Conservation (phyloP, 2,113 vertebrate species). For the Notarius lentiginosus region DNA sequence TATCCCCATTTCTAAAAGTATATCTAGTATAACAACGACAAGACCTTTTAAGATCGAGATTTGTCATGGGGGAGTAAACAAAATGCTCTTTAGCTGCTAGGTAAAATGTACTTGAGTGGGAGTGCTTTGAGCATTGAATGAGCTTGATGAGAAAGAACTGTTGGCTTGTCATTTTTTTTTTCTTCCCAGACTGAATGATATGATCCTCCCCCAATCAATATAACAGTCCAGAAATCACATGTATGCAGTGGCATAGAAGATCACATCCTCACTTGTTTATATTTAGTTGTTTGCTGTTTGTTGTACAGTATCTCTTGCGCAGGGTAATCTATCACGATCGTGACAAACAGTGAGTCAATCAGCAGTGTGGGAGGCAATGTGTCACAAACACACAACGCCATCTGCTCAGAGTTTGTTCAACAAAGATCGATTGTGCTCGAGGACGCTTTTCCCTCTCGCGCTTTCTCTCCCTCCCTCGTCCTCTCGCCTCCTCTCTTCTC, state of each 20-base stretch:
- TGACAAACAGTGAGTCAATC: slow-evolving; percentile 62
- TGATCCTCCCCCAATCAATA: not conserved
- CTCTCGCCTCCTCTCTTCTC: slow-evolving; percentile 56
- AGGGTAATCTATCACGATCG: slow-evolving; percentile 56
- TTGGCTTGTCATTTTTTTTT: not conserved
- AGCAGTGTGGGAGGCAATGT: slow-evolving; percentile 58
- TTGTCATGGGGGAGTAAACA: slow-evolving; percentile 21
- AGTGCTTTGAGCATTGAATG: slow-evolving; percentile 14
- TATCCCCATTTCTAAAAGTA: slow-evolving; percentile 13
- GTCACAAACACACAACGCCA: slow-evolving; percentile 58
- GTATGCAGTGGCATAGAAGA: slow-evolving; percentile 29
- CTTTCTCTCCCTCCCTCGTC: slow-evolving; percentile 44
- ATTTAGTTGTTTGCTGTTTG: slow-evolving; percentile 51
- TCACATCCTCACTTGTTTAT: slow-evolving; percentile 47
- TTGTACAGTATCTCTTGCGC: slow-evolving; percentile 51
- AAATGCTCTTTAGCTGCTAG: slow-evolving; percentile 10
- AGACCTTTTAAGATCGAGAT: slow-evolving; percentile 29
- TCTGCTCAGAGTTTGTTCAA: slow-evolving; percentile 63
- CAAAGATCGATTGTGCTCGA: slow-evolving; percentile 62
- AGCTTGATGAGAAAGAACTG: not conserved
- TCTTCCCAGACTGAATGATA: not conserved
- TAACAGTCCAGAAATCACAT: slow-evolving; percentile 22
- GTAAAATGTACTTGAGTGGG: slow-evolving; percentile 14
- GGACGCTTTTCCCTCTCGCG: slow-evolving; percentile 50
- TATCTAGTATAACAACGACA: slow-evolving; percentile 34